These are phyloP conservation scores for Isaurus tuberculatus DNA, from an alignment of 92 coral and sea anemone genomes.

Conservation along the genomic window DNA sequence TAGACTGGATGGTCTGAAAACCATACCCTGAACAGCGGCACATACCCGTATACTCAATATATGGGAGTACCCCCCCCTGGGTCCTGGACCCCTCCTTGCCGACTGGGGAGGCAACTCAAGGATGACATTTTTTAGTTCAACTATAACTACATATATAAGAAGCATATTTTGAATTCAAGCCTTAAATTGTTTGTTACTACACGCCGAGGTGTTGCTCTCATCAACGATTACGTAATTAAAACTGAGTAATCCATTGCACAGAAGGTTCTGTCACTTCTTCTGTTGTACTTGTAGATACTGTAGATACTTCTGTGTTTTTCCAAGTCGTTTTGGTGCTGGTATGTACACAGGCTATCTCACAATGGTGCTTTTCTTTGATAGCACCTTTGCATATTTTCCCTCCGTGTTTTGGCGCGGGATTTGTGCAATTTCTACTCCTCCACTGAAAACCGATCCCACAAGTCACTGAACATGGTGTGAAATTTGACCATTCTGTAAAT, in stretches of 20 bases:
- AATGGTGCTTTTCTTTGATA: constrained; percentile 16
- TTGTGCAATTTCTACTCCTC: constrained; percentile 35
- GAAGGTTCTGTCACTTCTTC: not conserved
- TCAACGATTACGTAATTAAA: not conserved
- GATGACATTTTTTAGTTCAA: too few species aligned
- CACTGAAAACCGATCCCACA: constrained; percentile 27
- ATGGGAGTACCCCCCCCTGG: too few species aligned
- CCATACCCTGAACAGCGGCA: too few species aligned
- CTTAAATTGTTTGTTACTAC: too few species aligned
- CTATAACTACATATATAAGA: too few species aligned
- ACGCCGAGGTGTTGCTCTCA: too few species aligned
- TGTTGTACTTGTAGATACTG: too few species aligned
- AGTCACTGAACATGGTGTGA: constrained; percentile 21
- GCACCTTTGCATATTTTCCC: constrained; percentile 29
- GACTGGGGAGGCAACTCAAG: too few species aligned
- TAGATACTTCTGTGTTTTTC: not conserved
- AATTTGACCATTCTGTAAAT: constrained; percentile 22
- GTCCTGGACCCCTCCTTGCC: too few species aligned
- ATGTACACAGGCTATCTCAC: constrained; percentile 9
- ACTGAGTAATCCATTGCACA: constrained; percentile 2
- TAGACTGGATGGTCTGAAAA: too few species aligned
- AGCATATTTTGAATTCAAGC: too few species aligned
- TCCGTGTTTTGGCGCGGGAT: constrained; percentile 34
- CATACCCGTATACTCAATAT: too few species aligned
- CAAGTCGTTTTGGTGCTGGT: not conserved